phyloP scores from a whole-genome alignment of 2,888 invertebrate species.

The Caenorhabditis doughertyi region DNA sequence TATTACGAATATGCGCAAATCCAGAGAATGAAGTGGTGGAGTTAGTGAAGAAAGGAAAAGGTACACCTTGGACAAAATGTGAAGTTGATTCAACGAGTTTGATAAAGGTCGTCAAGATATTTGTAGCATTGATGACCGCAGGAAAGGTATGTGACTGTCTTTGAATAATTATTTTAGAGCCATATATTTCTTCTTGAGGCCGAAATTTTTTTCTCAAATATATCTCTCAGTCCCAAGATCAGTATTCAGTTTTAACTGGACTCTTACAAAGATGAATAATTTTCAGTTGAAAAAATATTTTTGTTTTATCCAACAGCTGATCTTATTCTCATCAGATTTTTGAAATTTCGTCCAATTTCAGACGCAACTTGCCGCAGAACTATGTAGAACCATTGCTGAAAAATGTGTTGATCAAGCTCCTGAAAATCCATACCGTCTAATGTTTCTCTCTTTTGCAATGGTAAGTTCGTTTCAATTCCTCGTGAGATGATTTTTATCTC shows the following conservation, averaged over 20 bases:
- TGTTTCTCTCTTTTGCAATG: slow-evolving; percentile 35
- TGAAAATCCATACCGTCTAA: slow-evolving; percentile 42
- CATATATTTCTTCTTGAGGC: too few relatives aligned
- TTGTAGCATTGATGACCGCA: slow-evolving; percentile 1
- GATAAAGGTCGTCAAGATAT: slow-evolving; percentile 1
- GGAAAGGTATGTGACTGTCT: too few relatives aligned
- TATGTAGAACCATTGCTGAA: slow-evolving; percentile 15
- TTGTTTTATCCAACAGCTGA: too few relatives aligned
- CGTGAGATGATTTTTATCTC: slow-evolving; percentile 20
- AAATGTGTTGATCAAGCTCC: slow-evolving; percentile 21
- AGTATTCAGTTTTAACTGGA: too few relatives aligned
- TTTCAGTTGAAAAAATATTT: too few relatives aligned
- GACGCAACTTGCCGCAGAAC: not conserved
- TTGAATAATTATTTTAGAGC: too few relatives aligned
- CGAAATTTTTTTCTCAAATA: too few relatives aligned
- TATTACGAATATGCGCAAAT: not conserved
- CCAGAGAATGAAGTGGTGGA: slow-evolving; percentile 32
- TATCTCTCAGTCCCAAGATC: too few relatives aligned
- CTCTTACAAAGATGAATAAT: too few relatives aligned
- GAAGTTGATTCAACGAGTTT: slow-evolving; percentile 11
- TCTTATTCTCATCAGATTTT: too few relatives aligned
- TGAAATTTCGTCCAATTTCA: too few relatives aligned
- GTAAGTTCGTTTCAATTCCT: slow-evolving; percentile 20
- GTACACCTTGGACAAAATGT: slow-evolving; percentile 8
- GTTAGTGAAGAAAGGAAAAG: slow-evolving; percentile 5